Evolutionary conservation across 2,113 vertebrate species (phyloP).

Genomic region (Otocyon megalotis): DNA sequence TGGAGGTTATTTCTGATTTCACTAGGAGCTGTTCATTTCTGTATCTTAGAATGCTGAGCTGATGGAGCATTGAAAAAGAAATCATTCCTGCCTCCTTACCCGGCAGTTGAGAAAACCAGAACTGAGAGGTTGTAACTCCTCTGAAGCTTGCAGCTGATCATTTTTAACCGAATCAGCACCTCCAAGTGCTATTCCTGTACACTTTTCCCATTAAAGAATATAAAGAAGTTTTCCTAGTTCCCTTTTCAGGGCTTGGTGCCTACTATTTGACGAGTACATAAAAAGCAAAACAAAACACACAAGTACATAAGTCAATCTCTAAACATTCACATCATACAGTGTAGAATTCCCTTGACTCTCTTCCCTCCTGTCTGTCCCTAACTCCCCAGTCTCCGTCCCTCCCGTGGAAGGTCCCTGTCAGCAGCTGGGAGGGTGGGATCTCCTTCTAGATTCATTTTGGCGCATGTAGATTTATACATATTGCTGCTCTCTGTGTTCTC

Average conservation of each 20-base stretch:
- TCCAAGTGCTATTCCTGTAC: background rate
- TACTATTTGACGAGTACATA: background rate
- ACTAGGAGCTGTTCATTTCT: background rate
- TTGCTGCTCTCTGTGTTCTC: background rate
- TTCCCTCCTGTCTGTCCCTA: background rate
- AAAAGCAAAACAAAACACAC: background rate
- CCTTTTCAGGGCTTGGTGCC: background rate
- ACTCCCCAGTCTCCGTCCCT: background rate
- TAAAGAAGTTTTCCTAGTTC: background rate
- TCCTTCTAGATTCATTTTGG: background rate
- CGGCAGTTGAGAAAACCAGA: background rate
- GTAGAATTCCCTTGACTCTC: background rate
- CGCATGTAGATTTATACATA: background rate
- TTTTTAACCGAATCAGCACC: background rate
- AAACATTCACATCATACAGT: background rate
- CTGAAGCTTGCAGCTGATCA: background rate
- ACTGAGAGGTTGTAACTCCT: background rate
- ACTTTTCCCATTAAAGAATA: background rate
- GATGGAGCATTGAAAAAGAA: background rate
- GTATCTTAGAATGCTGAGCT: constrained; percentile 4
- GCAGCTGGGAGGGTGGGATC: background rate
- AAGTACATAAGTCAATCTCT: background rate
- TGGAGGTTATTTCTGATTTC: background rate
- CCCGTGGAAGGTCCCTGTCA: background rate
- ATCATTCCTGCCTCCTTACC: background rate